Percentiles rank a stretch among this genome's conserved stretches.
phyloP scores from a whole-genome alignment of 2,888 invertebrate genomes.

The Melinopterus prodromus region DNA sequence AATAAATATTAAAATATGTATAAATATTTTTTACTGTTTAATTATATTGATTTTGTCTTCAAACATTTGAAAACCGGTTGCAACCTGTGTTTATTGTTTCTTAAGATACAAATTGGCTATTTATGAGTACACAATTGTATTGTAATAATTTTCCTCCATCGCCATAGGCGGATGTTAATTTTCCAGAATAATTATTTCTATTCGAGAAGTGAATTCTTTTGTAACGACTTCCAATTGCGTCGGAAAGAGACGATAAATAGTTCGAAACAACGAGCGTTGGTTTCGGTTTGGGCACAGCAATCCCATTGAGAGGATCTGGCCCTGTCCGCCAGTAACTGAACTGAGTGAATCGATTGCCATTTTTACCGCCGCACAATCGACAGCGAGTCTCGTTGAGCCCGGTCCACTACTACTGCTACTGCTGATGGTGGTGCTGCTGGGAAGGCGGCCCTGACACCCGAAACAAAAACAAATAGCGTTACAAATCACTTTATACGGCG shows the following conservation, averaged over 20 bases:
- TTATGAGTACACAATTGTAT: no score
- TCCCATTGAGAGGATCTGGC: background rate
- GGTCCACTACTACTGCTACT: background rate
- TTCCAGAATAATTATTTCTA: background rate
- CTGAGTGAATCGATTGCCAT: slow-evolving; percentile 4
- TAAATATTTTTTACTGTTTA: no score
- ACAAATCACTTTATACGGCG: slow-evolving; percentile 18
- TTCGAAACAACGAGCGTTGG: background rate
- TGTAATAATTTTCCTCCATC: no score
- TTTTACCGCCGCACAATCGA: slow-evolving; percentile 4
- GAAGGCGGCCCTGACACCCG: background rate
- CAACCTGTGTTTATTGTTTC: no score
- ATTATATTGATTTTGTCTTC: no score
- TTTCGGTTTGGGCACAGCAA: background rate
- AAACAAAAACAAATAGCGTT: slow-evolving; percentile 23
- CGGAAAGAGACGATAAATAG: background rate
- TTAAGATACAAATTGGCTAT: no score
- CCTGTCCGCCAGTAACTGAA: background rate
- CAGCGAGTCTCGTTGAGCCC: background rate
- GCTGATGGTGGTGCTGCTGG: background rate
- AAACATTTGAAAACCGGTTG: no score
- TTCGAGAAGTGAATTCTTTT: background rate
- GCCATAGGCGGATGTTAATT: no score
- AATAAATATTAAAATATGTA: no score
- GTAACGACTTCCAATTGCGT: background rate